Percentiles rank a stretch among this genome's conserved stretches.
Conservation (phyloP, 2,888 invertebrate genomes). For the Callimorpha dominula region DNA sequence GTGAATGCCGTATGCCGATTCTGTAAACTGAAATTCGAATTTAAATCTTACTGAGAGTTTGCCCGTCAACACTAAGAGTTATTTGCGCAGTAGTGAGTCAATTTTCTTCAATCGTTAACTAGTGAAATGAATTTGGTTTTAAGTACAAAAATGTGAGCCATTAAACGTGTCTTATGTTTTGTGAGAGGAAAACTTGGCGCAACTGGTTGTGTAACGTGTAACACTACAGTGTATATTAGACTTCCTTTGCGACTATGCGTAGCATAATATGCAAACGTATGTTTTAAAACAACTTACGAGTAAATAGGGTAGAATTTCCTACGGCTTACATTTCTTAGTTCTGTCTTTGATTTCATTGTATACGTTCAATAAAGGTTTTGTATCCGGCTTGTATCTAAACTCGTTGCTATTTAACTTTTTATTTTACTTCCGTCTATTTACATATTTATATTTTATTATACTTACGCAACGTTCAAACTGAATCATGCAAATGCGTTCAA, state of each 20-base stretch:
- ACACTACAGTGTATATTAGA: not conserved
- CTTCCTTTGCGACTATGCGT: not conserved
- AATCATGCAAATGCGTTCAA: not conserved
- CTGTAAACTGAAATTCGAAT: no score
- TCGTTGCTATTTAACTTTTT: not conserved
- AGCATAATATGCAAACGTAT: not conserved
- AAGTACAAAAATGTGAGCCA: not conserved
- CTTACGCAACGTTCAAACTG: not conserved
- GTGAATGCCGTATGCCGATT: no score
- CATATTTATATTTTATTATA: not conserved
- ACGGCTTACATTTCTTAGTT: not conserved
- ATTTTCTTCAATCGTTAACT: not conserved
- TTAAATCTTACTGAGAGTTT: not conserved
- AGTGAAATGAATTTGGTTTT: no score
- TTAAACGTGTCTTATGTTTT: not conserved
- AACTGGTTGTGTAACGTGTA: not conserved
- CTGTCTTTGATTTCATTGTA: not conserved
- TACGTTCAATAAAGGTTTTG: not conserved
- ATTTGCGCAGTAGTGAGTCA: not conserved
- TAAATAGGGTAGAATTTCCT: not conserved
- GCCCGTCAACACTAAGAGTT: no score
- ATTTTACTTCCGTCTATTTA: not conserved
- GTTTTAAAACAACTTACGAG: not conserved
- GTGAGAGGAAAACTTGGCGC: not conserved
- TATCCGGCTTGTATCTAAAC: not conserved